Conservation (phyloP, 2,888 invertebrate genomes). For the Dryobota labecula region DNA sequence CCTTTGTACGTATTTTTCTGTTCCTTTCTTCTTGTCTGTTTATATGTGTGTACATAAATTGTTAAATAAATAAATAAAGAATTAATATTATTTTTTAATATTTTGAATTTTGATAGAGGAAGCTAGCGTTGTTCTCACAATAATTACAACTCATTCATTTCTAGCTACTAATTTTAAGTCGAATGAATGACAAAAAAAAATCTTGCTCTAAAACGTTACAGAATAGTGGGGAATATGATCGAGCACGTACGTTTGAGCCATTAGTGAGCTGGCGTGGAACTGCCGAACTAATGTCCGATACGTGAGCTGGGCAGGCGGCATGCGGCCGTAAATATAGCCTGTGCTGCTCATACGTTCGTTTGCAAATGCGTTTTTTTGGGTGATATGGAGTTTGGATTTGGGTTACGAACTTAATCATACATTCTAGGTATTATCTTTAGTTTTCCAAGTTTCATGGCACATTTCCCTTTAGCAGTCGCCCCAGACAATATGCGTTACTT, state of each 20-base stretch:
- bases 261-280: conserved; percentile 76
- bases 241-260: conserved; percentile 76
- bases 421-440: background rate
- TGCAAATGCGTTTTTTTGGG: conserved; percentile 41
- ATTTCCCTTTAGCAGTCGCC: background rate
- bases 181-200: too few species aligned
- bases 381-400: background rate
- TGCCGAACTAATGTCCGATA: conserved; percentile 76
- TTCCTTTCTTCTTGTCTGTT: too few species aligned
- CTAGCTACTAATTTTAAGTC: too few species aligned
- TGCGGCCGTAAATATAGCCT: conserved; percentile 38
- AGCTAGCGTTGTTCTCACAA: background rate
- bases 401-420: background rate
- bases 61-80: too few species aligned
- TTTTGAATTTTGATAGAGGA: too few species aligned
- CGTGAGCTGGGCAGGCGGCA: conserved; percentile 70
- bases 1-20: too few species aligned
- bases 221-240: conserved; percentile 61
- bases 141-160: too few species aligned
- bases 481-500: background rate
- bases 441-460: background rate
- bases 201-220: conserved; percentile 18
- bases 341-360: conserved; percentile 24
- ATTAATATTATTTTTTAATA: too few species aligned
- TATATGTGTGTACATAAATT: too few species aligned